Evolutionary conservation across 2,888 invertebrate genomes (phyloP).

Genomic region (Drosophila yooni): DNA sequence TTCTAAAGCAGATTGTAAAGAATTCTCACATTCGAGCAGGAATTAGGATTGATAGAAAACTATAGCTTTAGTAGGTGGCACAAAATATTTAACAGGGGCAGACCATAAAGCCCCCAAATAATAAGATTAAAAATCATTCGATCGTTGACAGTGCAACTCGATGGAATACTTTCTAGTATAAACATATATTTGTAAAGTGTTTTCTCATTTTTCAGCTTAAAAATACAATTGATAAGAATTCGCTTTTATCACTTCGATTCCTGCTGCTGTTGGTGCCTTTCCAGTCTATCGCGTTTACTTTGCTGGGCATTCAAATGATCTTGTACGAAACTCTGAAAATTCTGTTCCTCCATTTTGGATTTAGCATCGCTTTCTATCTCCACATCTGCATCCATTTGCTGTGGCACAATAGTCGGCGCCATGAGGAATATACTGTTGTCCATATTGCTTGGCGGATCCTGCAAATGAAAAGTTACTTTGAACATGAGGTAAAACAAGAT

Average conservation of each 20-base stretch:
- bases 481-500: background rate
- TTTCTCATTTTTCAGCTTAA: background rate
- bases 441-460: constrained; percentile 13
- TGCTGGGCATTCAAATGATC: constrained; percentile 70
- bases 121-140: background rate
- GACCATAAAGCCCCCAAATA: background rate
- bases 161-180: background rate
- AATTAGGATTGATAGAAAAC: background rate
- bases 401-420: constrained; percentile 26
- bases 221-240: background rate
- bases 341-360: constrained; percentile 77
- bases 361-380: constrained; percentile 74
- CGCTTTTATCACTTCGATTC: background rate
- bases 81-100: background rate
- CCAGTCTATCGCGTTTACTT: constrained; percentile 64
- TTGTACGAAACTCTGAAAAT: constrained; percentile 83
- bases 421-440: constrained; percentile 31
- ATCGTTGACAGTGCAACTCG: background rate
- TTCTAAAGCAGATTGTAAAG: background rate
- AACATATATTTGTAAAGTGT: background rate
- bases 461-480: background rate
- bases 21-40: background rate
- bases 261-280: background rate
- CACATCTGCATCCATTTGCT: constrained; percentile 9
- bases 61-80: background rate